Evolutionary conservation across 1,140 invertebrate species (phyloP), one percentile per base, ranked within the genome.

Genomic region (Macrobrachium nipponense): DNA sequence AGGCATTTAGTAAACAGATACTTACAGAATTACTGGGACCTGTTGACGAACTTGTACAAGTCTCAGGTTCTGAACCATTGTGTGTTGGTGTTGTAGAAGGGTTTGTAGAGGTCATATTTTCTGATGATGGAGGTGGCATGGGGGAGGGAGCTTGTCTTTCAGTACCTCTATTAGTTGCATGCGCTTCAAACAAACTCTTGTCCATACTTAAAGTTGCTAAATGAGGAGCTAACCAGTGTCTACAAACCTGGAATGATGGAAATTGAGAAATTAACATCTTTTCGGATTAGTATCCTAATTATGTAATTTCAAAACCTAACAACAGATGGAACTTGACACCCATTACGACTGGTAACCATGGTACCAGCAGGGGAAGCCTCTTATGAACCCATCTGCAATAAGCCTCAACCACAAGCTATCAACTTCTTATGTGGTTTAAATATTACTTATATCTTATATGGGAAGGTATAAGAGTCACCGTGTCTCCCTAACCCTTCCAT

Each of bases 201-300:
- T 98, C 96, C 90, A 96, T 93, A 68, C 94, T 94, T 87, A 97
- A 93, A 89, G 95, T 94, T 20, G 95, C 94, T 68, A 98, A 92
- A 91, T 96, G 95, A 2, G 97, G 97, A 17, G 95, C 96, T 89
- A 97, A 91, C 89, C 94, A 94, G 90, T 96, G 93, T 88, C 96
- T 93, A 90, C 95, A 95, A 23, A 94, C 93, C 92, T 93, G 59
- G 23, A 6, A 11, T 12, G 58, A 51, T 36, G 64, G 20, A 59
- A 77, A 36, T 12, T 20, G 27, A 62, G 14, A 18, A 14, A 80
- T n/a, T 14, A 36, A 17, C 8, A 60, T 58, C 15, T 70, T 27
- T 17, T 27, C 14, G 17, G n/a, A 20, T 6, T 27, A n/a, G 27
- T 36, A 36, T 36, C 27, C 27, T 36, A 1, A 36, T 36, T 36